phyloP scores from a whole-genome alignment of 1,140 invertebrate genomes.

The Danaus melanippus region DNA sequence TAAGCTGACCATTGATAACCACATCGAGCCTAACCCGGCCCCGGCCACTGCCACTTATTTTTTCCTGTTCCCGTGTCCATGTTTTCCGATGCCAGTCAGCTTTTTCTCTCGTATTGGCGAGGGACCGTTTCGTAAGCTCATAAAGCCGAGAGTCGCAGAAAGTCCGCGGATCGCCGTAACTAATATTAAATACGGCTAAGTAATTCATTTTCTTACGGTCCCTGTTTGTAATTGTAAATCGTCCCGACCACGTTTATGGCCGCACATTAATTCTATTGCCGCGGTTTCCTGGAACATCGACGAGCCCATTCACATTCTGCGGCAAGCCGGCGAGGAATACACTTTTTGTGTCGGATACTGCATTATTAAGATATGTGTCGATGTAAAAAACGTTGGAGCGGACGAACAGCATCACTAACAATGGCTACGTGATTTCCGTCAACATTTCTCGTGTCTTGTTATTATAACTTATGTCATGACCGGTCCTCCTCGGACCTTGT shows the following conservation, averaged over 20 bases:
- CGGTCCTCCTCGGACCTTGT: constrained; percentile 22
- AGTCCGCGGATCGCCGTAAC: no score
- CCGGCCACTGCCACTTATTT: constrained; percentile 15
- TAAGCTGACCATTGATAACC: constrained; percentile 31
- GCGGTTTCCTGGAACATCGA: constrained; percentile 4
- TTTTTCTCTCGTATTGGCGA: no score
- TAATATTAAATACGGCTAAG: no score
- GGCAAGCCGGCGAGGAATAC: not conserved
- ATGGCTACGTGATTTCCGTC: constrained; percentile 39
- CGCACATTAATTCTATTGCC: constrained; percentile 7
- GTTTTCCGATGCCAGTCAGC: no score
- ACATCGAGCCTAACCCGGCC: constrained; percentile 22
- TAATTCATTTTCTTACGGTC: no score
- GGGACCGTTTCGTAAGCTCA: no score
- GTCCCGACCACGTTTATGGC: constrained; percentile 3
- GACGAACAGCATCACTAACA: constrained; percentile 15
- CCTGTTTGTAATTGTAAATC: no score
- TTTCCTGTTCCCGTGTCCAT: not conserved
- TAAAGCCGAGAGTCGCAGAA: no score
- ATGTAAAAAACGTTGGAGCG: constrained; percentile 9
- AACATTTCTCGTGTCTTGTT: constrained; percentile 25
- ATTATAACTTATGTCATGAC: constrained; percentile 28
- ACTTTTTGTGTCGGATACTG: not conserved
- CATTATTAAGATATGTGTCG: constrained; percentile 12
- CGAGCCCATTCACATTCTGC: constrained; percentile 12